Conservation (phyloP, 1,140 invertebrate species). For the Drosophila kurseongensis region DNA sequence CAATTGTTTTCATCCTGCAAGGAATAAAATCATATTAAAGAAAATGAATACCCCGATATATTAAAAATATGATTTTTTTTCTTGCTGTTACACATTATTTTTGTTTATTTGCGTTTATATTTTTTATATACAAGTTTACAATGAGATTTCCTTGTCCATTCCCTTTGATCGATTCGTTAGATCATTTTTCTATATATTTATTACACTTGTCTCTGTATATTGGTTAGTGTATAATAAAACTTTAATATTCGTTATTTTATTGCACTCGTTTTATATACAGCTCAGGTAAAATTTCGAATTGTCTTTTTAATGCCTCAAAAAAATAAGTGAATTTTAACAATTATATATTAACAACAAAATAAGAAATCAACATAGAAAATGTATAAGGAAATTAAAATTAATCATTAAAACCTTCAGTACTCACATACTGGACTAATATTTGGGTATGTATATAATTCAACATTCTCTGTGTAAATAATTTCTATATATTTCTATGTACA, state of each 20-base stretch:
- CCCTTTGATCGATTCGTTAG: constrained; percentile 47
- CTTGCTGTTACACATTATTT: constrained; percentile 60
- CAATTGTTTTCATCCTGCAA: no score
- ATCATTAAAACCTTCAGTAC: neutral
- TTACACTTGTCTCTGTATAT: constrained; percentile 36
- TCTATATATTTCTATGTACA: constrained; percentile 35
- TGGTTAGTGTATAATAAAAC: constrained; percentile 48
- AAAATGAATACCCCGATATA: neutral
- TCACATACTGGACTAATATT: constrained; percentile 21
- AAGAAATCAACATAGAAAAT: neutral
- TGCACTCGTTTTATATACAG: constrained; percentile 63
- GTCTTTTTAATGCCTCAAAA: neutral
- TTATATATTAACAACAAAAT: neutral
- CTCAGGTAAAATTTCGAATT: constrained; percentile 28
- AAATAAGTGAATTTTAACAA: neutral
- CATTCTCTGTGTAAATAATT: constrained; percentile 26
- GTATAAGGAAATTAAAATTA: neutral
- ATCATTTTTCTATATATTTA: constrained; percentile 47
- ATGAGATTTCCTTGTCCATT: constrained; percentile 55
- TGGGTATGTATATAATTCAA: constrained; percentile 35
- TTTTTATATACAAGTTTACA: constrained; percentile 80
- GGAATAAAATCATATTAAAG: no score
- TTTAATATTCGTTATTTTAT: constrained; percentile 56
- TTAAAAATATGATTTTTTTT: neutral
- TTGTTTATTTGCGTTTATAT: constrained; percentile 76